Evolutionary conservation across 2,888 invertebrate species (phyloP).

Genomic region (Graphium colonna): DNA sequence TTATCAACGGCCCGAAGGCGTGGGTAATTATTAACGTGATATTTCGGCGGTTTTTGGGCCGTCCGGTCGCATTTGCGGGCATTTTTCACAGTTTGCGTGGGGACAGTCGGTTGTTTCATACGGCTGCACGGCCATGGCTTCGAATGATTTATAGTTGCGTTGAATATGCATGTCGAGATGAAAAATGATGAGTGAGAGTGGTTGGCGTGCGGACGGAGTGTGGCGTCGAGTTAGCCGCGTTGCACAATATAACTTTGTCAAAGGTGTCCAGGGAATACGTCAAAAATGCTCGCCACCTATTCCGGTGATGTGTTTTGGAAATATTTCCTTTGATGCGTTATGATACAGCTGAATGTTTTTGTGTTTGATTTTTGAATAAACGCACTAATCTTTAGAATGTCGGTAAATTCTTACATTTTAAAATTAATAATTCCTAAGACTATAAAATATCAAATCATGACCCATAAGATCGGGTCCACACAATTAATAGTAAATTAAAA

Average conservation of each 20-base stretch:
- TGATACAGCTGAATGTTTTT: too few relatives aligned
- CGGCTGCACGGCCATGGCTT: conserved; percentile 57
- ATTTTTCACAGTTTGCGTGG: conserved; percentile 61
- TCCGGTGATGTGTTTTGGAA: too few relatives aligned
- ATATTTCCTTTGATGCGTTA: too few relatives aligned
- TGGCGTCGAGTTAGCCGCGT: conserved; percentile 26
- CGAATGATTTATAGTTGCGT: conserved; percentile 74
- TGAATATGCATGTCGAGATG: conserved; percentile 79
- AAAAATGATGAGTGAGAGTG: conserved; percentile 70
- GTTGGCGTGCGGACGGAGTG: conserved; percentile 48
- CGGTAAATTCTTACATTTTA: too few relatives aligned
- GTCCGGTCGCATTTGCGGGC: conserved; percentile 67
- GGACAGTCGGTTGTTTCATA: conserved; percentile 69
- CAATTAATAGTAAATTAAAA: too few relatives aligned
- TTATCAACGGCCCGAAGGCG: conserved; percentile 74
- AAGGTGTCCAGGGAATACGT: conserved; percentile 74
- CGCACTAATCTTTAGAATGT: too few relatives aligned
- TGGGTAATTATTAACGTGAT: conserved; percentile 75
- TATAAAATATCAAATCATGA: too few relatives aligned
- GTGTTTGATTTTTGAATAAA: too few relatives aligned
- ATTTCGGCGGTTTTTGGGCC: conserved; percentile 63
- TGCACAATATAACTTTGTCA: conserved; percentile 52
- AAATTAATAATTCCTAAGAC: too few relatives aligned
- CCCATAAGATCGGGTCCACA: too few relatives aligned
- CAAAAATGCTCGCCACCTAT: conserved; percentile 39